Base-by-base conservation (phyloP, 2,113 vertebrate species). In the Aspidoscelis tigris region DNA sequence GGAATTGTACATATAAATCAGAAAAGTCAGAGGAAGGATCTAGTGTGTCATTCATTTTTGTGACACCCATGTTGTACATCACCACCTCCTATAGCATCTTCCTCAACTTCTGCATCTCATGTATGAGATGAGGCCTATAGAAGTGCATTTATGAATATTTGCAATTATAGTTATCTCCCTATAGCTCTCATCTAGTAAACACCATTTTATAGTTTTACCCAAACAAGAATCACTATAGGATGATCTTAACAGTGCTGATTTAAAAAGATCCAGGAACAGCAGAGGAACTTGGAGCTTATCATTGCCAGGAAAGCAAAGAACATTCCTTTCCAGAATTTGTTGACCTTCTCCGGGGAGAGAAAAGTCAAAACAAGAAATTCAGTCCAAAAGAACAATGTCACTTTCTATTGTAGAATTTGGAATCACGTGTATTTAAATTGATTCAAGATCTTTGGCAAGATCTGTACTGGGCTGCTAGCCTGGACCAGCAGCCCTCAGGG, bases 321-420 rank as follows among this genome's bases (percentile, higher is more conserved):
- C 44, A 69, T 80, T 79, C 61, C 26, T 79, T 66, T n/a, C 77
- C 64, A 79, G 61, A 47, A 79, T 80, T 50, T 71, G 66, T 70
- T 81, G 79, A 14, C 79, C 47, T 81, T 65, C 9, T 39, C 47
- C 41, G 44, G 18, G n/a, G 3, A 71, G 20, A 71, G 4, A 69
- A 69, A 70, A 55, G 79, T 80, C 79, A 80, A 80, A 80, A 80
- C 66, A 80, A 80, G 79, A 44, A 70, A 70, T 41, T 65, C 50
- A n/a, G 39, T 80, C n/a, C 47, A 47, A 5, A 21, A 41, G 7
- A 20, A 16, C 2, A 64, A 3, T 58, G 33, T 8, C 11, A 0
- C 68, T 61, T 61, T 61, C 5, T 10, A 64, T 14, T 64, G 55
- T 41, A 33, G 41, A 41, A 64, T 6, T 41, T 78, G 55, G 44